phyloP scores from a whole-genome alignment of 1,140 invertebrate genomes.

The Brachionus koreanus region DNA sequence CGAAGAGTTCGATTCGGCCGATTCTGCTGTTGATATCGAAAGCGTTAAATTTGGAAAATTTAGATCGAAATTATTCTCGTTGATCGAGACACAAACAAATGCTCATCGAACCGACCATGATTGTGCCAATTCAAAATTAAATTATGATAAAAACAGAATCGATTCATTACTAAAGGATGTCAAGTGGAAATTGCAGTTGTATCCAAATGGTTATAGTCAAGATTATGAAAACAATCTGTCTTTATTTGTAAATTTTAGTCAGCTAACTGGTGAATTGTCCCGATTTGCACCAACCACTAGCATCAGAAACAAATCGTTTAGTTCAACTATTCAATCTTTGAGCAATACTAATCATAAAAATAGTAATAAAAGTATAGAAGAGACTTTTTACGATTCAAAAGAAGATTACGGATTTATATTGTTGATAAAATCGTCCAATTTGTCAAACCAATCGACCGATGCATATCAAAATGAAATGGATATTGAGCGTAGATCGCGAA shows the following conservation, averaged over 20 bases:
- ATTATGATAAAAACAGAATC: neutral
- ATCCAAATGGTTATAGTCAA: conserved; percentile 40
- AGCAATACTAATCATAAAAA: too few species aligned
- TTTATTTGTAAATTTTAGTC: conserved; percentile 41
- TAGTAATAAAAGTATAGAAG: neutral
- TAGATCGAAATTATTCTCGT: neutral
- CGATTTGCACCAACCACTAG: neutral
- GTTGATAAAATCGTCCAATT: neutral
- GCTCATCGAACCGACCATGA: neutral
- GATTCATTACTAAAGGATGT: neutral
- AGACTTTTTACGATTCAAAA: conserved; percentile 6
- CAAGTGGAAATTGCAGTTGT: conserved; percentile 31
- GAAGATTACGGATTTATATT: neutral
- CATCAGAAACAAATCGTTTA: neutral
- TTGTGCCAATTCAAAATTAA: neutral
- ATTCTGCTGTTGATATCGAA: neutral
- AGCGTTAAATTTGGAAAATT: conserved; percentile 18
- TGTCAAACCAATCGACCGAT: neutral
- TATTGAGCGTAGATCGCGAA: neutral
- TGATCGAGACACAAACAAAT: neutral
- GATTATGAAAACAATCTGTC: conserved; percentile 18
- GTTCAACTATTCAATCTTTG: neutral
- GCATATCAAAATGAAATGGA: neutral
- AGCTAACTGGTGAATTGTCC: neutral
- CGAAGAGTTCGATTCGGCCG: neutral